Base-by-base conservation (phyloP, 37 sponge, comb jelly and placozoan species). In the Tethya wilhelma region DNA sequence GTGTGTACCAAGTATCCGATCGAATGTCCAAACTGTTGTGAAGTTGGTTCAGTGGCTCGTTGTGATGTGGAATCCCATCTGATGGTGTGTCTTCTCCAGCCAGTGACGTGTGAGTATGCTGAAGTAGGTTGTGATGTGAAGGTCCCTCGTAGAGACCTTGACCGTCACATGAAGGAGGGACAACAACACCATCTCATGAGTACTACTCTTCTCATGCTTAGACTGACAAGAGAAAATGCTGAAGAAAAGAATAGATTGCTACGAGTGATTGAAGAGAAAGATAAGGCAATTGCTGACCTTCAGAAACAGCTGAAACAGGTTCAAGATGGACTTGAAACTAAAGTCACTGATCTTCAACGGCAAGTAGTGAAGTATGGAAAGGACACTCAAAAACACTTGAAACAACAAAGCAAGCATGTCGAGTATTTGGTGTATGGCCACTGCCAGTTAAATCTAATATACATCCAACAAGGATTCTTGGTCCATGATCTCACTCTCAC, bases 11-110 rank as follows among this genome's bases (percentile, higher is more conserved):
- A 74, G 42, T 28, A 59, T 41, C 75, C 75, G 25, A 31, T 74
- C 40, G 40, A 34, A 2, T 83, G 84, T 66, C 67, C 84, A 49
- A n/a, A n/a, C n/a, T 83, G 84, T 34, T n/a, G n/a, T n/a, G 40
- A 60, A 2, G 33, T 45, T 1, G 75, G 55, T 4, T 22, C 56
- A n/a, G 59, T 73, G 12, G 56, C 83, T 17, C 63, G 73, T 42
- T 66, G 67, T 29, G 39, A 74, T n/a, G 30, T 63, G 17, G 84
- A 74, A 1, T 19, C 39, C 11, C 84, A 83, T 39, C 4, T 37
- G 74, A 44, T n/a, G 22, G 67, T 44, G 84, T 83, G 84, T 55
- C 84, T 57, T 2, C 11, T 55, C 19, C 65, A 83, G 30, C 60
- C 33, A 28, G 67, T 73, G 31, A 53, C 22, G 43, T 83, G 84